A percentile compares a stretch with the other conserved stretches of the same genome.
These are phyloP conservation scores for Ceratosolen fusciceps DNA, from an alignment of 1,140 invertebrate genomes.

Conservation along the genomic window DNA sequence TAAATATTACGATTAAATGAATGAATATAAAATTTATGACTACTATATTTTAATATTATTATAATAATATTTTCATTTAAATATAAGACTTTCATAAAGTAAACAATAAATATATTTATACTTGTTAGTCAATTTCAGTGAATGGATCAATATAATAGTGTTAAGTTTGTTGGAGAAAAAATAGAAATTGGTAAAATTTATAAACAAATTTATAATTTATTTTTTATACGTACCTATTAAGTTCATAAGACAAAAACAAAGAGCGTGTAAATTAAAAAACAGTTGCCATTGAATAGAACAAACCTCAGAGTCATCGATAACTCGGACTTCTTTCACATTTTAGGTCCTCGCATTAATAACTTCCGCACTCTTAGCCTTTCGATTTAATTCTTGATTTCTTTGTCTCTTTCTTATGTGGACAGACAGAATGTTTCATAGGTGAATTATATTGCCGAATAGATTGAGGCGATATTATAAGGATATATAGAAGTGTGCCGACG, in stretches of 20 bases:
- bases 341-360: too few species aligned
- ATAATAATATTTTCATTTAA: not conserved
- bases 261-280: slow-evolving; percentile 32
- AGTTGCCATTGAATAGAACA: not conserved
- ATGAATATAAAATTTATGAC: too few species aligned
- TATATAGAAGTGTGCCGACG: slow-evolving; percentile 64
- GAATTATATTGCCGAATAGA: not conserved
- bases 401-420: not conserved
- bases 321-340: too few species aligned
- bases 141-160: too few species aligned
- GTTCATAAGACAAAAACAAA: not conserved
- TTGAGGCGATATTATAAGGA: not conserved
- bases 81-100: not conserved
- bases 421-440: not conserved
- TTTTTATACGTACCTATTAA: not conserved
- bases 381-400: not conserved
- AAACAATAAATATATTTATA: too few species aligned
- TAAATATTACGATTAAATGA: too few species aligned
- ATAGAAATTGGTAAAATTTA: too few species aligned
- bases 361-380: not conserved
- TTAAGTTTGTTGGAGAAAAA: too few species aligned
- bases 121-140: too few species aligned
- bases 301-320: slow-evolving; percentile 18
- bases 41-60: not conserved
- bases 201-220: too few species aligned